Conservation (phyloP, 2,888 invertebrate genomes). For the Erebia epiphron region DNA sequence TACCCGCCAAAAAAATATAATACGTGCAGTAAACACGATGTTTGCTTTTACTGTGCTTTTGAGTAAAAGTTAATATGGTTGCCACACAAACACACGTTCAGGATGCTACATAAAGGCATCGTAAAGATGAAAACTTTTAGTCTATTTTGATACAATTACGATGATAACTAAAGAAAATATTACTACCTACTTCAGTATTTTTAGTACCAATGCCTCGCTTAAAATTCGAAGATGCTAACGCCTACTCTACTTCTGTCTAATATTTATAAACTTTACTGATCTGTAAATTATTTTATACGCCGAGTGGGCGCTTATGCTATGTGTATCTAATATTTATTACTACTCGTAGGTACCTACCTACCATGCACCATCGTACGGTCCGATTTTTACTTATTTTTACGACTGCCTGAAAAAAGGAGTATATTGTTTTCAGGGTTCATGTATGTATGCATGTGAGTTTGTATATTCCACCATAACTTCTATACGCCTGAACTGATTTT, state of each 20-base stretch:
- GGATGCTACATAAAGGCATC: not conserved
- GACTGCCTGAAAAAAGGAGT: too few relatives aligned
- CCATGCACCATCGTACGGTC: too few relatives aligned
- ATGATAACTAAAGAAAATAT: not conserved
- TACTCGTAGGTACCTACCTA: too few relatives aligned
- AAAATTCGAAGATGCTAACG: not conserved
- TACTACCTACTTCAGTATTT: not conserved
- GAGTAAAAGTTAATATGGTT: not conserved
- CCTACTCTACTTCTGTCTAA: not conserved
- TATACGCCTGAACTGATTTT: too few relatives aligned
- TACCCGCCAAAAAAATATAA: not conserved
- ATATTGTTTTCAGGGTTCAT: too few relatives aligned
- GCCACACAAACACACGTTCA: not conserved
- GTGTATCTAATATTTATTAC: not conserved
- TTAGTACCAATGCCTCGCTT: not conserved
- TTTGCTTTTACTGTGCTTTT: not conserved
- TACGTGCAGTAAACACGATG: not conserved
- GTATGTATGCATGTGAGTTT: too few relatives aligned
- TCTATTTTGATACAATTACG: not conserved
- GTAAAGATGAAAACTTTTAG: not conserved
- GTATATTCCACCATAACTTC: too few relatives aligned
- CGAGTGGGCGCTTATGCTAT: not conserved
- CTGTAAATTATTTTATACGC: slow-evolving; percentile 11
- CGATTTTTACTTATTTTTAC: too few relatives aligned
- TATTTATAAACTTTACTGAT: slow-evolving; percentile 6